phyloP scores from a whole-genome alignment of 2,888 invertebrate genomes.

The Cyaniris semiargus region DNA sequence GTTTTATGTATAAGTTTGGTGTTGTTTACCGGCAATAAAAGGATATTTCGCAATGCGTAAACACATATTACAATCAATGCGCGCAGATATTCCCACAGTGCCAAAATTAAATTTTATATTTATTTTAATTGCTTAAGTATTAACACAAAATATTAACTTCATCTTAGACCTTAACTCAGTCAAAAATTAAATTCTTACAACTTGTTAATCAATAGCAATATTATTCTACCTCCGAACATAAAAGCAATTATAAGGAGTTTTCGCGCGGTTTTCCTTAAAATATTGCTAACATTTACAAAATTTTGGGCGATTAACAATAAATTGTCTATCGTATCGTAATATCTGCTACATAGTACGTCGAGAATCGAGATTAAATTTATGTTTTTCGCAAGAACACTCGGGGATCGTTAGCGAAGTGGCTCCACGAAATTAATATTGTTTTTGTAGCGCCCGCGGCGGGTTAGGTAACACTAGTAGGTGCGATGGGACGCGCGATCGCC shows the following conservation, averaged over 20 bases:
- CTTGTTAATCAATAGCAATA: not conserved
- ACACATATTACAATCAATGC: not conserved
- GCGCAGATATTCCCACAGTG: conserved; percentile 6
- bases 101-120: not conserved
- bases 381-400: conserved; percentile 38
- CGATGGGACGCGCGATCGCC: conserved; percentile 68
- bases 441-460: conserved; percentile 63
- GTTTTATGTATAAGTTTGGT: conserved; percentile 12
- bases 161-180: not conserved
- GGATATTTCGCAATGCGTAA: not conserved
- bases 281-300: not conserved
- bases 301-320: not conserved
- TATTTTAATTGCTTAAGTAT: not conserved
- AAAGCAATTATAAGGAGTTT: not conserved
- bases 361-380: too few relatives aligned
- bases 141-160: not conserved
- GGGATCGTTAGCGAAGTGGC: conserved; percentile 54
- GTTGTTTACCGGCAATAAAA: conserved; percentile 20
- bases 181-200: not conserved
- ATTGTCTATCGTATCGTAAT: not conserved
- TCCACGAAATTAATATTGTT: conserved; percentile 62
- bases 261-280: conserved; percentile 1
- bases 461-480: conserved; percentile 62
- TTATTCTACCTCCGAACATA: not conserved
- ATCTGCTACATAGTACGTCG: not conserved